phyloP scores from a whole-genome alignment of 2,113 vertebrate species.

The Nerophis ophidion region DNA sequence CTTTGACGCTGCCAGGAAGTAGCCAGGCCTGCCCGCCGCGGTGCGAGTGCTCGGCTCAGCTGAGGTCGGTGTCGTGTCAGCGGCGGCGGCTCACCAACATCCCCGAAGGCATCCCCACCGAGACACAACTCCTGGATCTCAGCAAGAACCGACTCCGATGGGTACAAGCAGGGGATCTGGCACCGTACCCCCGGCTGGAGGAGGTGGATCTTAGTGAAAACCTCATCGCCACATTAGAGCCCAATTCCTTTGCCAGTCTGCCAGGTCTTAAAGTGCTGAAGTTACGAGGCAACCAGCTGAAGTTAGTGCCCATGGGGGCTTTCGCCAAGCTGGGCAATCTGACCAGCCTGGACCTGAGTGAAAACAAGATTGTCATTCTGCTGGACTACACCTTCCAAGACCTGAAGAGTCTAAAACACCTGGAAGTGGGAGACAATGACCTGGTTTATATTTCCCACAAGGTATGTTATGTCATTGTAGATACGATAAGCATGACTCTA shows the following conservation, averaged over 20 bases:
- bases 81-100: conserved; percentile 83
- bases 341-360: conserved; percentile 90
- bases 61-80: conserved; percentile 83
- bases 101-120: conserved; percentile 91
- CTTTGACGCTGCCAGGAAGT: conserved; percentile 60
- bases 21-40: conserved; percentile 81
- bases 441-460: conserved; percentile 94
- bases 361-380: conserved; percentile 95
- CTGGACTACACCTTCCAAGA: conserved; percentile 94
- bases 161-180: conserved; percentile 84
- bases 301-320: conserved; percentile 86
- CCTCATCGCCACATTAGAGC: conserved; percentile 87
- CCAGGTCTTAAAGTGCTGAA: conserved; percentile 81
- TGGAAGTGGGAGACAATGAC: conserved; percentile 94
- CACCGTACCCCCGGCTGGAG: conserved; percentile 83
- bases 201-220: conserved; percentile 96
- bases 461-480: conserved; percentile 18
- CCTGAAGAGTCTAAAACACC: conserved; percentile 78
- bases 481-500: neutral
- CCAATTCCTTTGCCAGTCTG: conserved; percentile 86
- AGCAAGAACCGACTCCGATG: conserved; percentile 93
- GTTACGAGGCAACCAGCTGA: conserved; percentile 88
- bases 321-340: conserved; percentile 89
- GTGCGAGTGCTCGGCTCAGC: conserved; percentile 83
- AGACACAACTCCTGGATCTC: conserved; percentile 88